phyloP scores from a whole-genome alignment of 2,797 vertebrate species.

The Cossypha dichroa region DNA sequence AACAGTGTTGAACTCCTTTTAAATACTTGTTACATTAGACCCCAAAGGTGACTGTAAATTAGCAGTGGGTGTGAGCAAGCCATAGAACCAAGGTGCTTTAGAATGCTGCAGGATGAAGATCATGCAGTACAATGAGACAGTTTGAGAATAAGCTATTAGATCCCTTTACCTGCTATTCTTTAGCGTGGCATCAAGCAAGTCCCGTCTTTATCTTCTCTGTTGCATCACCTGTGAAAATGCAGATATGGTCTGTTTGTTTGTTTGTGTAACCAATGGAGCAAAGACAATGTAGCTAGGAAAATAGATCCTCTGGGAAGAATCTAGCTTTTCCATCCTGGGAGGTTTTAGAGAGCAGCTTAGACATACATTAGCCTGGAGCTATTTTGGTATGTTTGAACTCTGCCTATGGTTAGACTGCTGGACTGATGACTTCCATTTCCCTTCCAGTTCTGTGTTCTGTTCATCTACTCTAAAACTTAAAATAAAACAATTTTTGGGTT shows the following conservation, averaged over 20 bases:
- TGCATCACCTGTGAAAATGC: constrained; percentile 14
- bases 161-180: not conserved
- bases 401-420: not conserved
- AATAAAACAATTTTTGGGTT: not conserved
- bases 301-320: not conserved
- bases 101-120: not conserved
- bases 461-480: not conserved
- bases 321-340: not conserved
- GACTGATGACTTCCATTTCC: not conserved
- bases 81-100: not conserved
- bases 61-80: not conserved
- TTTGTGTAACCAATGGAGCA: not conserved
- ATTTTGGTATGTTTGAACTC: not conserved
- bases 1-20: not conserved
- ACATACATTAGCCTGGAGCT: not conserved
- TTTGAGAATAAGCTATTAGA: not conserved
- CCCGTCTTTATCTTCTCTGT: not conserved
- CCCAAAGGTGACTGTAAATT: not conserved
- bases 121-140: not conserved
- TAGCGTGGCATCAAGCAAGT: not conserved
- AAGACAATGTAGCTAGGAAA: not conserved
- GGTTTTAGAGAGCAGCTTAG: not conserved
- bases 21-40: not conserved
- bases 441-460: not conserved
- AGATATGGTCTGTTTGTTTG: not conserved